These are phyloP conservation scores for Anoncus sp. DNA, from an alignment of 2,888 invertebrate species.

Conservation along the genomic window DNA sequence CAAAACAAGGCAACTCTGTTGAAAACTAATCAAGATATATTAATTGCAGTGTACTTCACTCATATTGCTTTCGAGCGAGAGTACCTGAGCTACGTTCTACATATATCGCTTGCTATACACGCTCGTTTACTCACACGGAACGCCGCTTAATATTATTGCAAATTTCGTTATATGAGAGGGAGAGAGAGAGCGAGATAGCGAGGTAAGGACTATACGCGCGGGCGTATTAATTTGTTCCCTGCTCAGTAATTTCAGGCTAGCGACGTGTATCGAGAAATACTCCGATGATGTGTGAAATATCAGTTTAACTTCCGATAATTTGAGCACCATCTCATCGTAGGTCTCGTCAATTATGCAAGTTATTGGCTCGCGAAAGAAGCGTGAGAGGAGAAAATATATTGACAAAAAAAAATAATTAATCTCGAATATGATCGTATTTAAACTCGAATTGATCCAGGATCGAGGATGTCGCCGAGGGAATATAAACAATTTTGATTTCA, in stretches of 20 bases:
- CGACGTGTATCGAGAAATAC: conserved; percentile 35
- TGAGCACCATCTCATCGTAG: neutral
- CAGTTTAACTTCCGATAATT: conserved; percentile 26
- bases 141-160: conserved; percentile 76
- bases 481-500: no score
- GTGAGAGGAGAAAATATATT: neutral
- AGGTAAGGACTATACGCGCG: conserved; percentile 36
- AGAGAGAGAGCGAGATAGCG: conserved; percentile 1
- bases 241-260: conserved; percentile 46
- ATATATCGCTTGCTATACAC: conserved; percentile 27
- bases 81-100: conserved; percentile 35
- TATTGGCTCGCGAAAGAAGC: neutral
- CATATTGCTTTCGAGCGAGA: conserved; percentile 73
- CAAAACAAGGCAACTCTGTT: conserved; percentile 75
- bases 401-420: neutral
- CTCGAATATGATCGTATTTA: no score
- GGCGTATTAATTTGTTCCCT: conserved; percentile 54
- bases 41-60: conserved; percentile 80
- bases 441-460: no score
- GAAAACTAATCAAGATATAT: conserved; percentile 81
- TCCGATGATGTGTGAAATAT: conserved; percentile 44
- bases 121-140: conserved; percentile 64
- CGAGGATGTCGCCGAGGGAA: no score
- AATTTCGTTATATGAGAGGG: conserved; percentile 68
- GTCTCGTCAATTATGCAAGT: conserved; percentile 2